Evolutionary conservation across 2,797 vertebrate species (phyloP).

Genomic region (Pteropus rufus): DNA sequence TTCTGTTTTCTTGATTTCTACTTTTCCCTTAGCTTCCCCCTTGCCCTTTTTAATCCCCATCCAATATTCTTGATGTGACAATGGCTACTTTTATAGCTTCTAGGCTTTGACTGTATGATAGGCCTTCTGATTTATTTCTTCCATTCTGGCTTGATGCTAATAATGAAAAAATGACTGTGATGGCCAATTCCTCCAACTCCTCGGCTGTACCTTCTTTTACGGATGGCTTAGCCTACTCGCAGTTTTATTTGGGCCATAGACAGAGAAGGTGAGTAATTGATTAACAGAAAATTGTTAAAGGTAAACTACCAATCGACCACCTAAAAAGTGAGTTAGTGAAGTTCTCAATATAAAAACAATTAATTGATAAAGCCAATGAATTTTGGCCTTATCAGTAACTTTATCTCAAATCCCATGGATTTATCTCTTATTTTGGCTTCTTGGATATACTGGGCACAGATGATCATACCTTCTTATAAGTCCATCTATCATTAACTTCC

Average conservation of each 20-base stretch:
- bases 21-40: not conserved
- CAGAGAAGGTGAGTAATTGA: not conserved
- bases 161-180: not conserved
- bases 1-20: slow-evolving; percentile 24
- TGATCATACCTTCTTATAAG: not conserved
- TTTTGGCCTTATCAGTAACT: not conserved
- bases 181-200: not conserved
- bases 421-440: not conserved
- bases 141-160: not conserved
- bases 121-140: slow-evolving; percentile 22
- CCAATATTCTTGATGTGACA: not conserved
- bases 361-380: not conserved
- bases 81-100: not conserved
- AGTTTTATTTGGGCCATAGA: not conserved
- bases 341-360: not conserved
- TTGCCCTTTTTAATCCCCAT: not conserved
- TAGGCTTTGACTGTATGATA: not conserved
- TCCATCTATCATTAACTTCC: not conserved
- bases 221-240: not conserved
- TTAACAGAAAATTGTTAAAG: not conserved
- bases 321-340: slow-evolving; percentile 8
- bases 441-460: not conserved
- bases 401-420: not conserved
- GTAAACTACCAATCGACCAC: not conserved
- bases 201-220: not conserved